Conservation (phyloP, 2,797 vertebrate species). For the Potorous gilbertii region DNA sequence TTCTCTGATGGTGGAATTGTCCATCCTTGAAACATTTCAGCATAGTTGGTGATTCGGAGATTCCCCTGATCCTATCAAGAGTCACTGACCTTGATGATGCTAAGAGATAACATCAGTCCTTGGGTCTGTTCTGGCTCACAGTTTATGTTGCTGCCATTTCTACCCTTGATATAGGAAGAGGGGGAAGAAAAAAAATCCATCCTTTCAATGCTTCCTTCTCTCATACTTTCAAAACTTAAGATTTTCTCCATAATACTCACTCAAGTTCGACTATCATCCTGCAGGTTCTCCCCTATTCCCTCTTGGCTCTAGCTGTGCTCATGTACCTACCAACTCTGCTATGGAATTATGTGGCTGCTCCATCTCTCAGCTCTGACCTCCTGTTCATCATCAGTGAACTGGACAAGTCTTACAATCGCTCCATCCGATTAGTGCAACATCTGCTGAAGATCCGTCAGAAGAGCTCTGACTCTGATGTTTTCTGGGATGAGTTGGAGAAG, state of each 20-base stretch:
- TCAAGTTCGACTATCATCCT: background rate
- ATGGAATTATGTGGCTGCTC: constrained; percentile 91
- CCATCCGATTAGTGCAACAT: constrained; percentile 94
- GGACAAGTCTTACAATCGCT: constrained; percentile 98
- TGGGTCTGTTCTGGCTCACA: background rate
- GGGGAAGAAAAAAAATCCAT: background rate
- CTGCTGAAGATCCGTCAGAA: constrained; percentile 91
- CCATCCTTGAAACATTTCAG: background rate
- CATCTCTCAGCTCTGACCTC: constrained; percentile 91
- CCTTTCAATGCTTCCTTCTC: background rate
- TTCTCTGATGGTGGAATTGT: background rate
- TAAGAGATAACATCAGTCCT: background rate
- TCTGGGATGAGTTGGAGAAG: constrained; percentile 95
- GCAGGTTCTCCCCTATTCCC: constrained; percentile 96
- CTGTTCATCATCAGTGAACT: constrained; percentile 96
- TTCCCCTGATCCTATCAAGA: background rate
- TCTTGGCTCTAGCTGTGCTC: constrained; percentile 92
- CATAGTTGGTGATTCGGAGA: background rate
- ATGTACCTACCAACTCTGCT: constrained; percentile 96
- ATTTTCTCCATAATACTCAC: background rate
- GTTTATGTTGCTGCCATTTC: background rate
- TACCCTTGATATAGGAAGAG: background rate
- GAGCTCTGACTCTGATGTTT: constrained; percentile 87
- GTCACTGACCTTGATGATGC: background rate
- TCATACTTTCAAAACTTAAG: constrained; percentile 38